Percentiles rank a stretch among this genome's conserved stretches.
Conservation (phyloP, 2,113 vertebrate genomes). For the Bubo blakistoni region DNA sequence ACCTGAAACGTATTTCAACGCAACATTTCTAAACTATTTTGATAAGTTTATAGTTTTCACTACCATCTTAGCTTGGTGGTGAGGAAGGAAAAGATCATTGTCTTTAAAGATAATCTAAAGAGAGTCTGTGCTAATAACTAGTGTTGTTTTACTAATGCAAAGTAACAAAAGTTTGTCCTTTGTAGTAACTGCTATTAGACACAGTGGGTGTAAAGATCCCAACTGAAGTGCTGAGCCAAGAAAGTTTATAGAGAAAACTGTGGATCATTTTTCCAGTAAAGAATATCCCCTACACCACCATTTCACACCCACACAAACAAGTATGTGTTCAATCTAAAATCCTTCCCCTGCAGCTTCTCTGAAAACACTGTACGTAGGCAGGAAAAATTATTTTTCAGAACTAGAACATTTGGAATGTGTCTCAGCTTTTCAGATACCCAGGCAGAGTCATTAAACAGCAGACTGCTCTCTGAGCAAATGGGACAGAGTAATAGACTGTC, state of each 20-base stretch:
- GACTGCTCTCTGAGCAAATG: neutral
- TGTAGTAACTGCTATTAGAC: neutral
- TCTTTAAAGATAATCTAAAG: neutral
- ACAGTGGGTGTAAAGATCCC: neutral
- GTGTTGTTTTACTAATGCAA: neutral
- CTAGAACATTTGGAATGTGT: neutral
- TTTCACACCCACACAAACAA: constrained; percentile 18
- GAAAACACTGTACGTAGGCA: constrained; percentile 1
- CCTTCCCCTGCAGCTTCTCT: neutral
- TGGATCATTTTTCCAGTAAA: neutral
- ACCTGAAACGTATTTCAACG: neutral
- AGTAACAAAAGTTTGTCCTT: neutral
- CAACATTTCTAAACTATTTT: neutral
- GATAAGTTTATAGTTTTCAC: neutral
- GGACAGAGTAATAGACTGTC: neutral
- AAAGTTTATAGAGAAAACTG: neutral
- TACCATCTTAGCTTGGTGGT: neutral
- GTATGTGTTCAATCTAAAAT: neutral
- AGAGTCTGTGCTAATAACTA: neutral
- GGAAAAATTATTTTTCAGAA: neutral
- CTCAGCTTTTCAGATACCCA: neutral
- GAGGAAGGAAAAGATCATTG: neutral
- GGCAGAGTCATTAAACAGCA: neutral
- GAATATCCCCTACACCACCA: neutral
- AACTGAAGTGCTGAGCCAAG: neutral